phyloP scores from a whole-genome alignment of 2,888 invertebrate species.

The Protodeltote pygarga region DNA sequence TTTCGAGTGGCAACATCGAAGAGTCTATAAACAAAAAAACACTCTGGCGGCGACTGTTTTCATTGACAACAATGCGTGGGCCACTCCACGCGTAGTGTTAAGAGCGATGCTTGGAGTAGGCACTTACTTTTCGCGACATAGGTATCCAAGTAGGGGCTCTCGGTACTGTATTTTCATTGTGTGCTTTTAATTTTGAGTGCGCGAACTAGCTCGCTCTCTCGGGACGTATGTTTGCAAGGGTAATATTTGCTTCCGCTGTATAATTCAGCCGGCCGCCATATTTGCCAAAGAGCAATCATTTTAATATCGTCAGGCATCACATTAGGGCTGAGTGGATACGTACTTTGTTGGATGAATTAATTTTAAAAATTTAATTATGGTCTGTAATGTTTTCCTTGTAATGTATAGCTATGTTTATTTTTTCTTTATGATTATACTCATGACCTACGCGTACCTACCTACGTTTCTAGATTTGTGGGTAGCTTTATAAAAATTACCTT shows the following conservation, averaged over 20 bases:
- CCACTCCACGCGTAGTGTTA: conserved; percentile 75
- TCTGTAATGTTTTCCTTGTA: conserved; percentile 15
- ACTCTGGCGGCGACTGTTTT: conserved; percentile 83
- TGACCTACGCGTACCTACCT: no score
- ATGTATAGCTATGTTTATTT: no score
- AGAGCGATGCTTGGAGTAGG: conserved; percentile 77
- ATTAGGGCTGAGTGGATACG: conserved; percentile 82
- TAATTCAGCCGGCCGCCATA: conserved; percentile 88
- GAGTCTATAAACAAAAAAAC: conserved; percentile 86
- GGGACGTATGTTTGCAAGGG: conserved; percentile 87
- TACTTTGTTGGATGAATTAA: conserved; percentile 78
- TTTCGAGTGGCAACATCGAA: conserved; percentile 85
- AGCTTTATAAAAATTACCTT: no score
- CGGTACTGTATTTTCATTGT: conserved; percentile 88
- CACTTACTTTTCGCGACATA: conserved; percentile 86
- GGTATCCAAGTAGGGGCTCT: conserved; percentile 80
- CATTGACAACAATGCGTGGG: conserved; percentile 82
- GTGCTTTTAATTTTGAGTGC: conserved; percentile 89
- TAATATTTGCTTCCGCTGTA: conserved; percentile 88
- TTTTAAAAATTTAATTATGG: conserved; percentile 76
- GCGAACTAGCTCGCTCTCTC: conserved; percentile 88
- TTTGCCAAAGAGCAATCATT: conserved; percentile 89
- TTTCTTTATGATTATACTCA: no score
- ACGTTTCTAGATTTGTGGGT: no score
- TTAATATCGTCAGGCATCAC: conserved; percentile 87